phyloP scores from a whole-genome alignment of 2,113 vertebrate species.

The Bufo bufo region DNA sequence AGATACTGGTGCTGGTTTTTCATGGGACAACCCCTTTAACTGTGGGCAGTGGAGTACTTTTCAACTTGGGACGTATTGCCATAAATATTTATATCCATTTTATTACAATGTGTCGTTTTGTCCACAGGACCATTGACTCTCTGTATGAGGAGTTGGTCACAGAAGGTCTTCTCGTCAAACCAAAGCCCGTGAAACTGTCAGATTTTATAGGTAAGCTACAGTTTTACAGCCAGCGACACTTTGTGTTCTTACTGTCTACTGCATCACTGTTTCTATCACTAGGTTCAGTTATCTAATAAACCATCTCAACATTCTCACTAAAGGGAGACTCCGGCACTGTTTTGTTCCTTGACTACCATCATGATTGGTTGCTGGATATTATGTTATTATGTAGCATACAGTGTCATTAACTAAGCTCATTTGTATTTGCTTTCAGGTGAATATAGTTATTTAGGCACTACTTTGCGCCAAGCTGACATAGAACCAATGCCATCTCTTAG shows the following conservation, averaged over 20 bases:
- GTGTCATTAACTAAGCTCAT: not conserved
- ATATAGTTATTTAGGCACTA: constrained; percentile 75
- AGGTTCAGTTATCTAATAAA: not conserved
- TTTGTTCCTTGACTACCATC: not conserved
- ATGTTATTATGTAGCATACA: not conserved
- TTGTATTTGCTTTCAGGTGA: constrained; percentile 71
- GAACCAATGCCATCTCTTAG: constrained; percentile 82
- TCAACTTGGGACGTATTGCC: not conserved
- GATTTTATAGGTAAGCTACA: constrained; percentile 79
- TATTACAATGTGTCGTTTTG: constrained; percentile 54
- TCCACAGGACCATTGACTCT: constrained; percentile 77
- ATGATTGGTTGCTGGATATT: not conserved
- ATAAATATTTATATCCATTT: not conserved
- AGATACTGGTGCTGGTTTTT: too few relatives aligned
- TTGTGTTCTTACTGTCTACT: not conserved
- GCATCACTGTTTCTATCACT: not conserved
- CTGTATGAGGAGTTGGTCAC: constrained; percentile 80
- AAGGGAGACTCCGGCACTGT: not conserved
- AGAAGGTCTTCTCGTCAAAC: constrained; percentile 74
- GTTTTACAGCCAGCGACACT: too few relatives aligned
- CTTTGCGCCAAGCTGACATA: constrained; percentile 64
- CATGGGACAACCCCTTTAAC: not conserved
- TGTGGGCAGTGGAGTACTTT: not conserved
- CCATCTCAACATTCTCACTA: not conserved
- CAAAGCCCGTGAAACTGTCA: constrained; percentile 73